Evolutionary conservation across 2,888 invertebrate species (phyloP).

Genomic region (Eupithecia insigniata): DNA sequence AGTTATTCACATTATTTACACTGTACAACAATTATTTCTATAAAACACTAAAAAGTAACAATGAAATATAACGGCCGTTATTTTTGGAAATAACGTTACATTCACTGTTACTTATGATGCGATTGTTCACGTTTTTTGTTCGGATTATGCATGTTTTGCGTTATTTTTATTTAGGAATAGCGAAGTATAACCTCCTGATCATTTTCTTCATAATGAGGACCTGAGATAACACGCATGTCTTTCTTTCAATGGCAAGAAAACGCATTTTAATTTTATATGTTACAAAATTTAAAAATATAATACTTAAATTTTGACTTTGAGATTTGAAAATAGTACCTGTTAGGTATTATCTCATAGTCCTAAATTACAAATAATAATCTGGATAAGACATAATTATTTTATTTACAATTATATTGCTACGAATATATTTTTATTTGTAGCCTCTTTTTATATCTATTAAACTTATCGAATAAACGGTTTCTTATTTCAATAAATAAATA

Average conservation of each 20-base stretch:
- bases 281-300: not conserved
- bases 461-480: not conserved
- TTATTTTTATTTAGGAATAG: not conserved
- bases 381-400: not conserved
- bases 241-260: not conserved
- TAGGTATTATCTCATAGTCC: not conserved
- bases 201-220: not conserved
- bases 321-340: not conserved
- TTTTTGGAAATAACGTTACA: not conserved
- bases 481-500: not conserved
- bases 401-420: slow-evolving; percentile 7
- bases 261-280: not conserved
- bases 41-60: not conserved
- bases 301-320: not conserved
- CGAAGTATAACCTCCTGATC: too few relatives aligned
- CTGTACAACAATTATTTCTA: slow-evolving; percentile 4
- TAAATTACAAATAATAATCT: not conserved
- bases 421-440: not conserved
- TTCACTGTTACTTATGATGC: not conserved
- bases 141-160: not conserved
- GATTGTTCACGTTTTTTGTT: not conserved
- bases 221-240: not conserved
- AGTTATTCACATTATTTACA: slow-evolving; percentile 1
- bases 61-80: not conserved
- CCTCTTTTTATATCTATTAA: not conserved